Conservation (phyloP, 1,140 invertebrate genomes). For the Drosophila sechellia region DNA sequence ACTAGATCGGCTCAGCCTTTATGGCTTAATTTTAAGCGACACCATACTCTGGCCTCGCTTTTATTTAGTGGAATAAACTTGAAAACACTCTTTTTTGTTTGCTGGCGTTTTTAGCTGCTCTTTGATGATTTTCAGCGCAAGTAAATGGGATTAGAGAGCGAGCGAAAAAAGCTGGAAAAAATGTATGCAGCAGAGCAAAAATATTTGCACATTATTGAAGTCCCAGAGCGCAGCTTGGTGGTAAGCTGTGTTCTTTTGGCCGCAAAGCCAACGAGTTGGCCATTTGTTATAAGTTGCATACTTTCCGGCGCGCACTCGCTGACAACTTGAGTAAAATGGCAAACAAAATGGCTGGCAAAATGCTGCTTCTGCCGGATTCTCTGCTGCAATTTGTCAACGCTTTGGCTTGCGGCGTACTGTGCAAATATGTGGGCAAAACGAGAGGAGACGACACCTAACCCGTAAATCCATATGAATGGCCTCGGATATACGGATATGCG, state of each 20-base stretch:
- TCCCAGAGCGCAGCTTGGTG: background rate
- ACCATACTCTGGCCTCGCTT: constrained; percentile 12
- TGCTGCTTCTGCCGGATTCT: background rate
- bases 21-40: constrained; percentile 25
- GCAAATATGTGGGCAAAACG: constrained; percentile 57
- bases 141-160: constrained; percentile 37
- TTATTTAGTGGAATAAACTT: constrained; percentile 46
- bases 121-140: constrained; percentile 62
- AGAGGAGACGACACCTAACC: constrained; percentile 49
- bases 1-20: constrained; percentile 20
- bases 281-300: constrained; percentile 72
- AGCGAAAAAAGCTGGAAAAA: background rate
- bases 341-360: constrained; percentile 43
- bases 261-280: constrained; percentile 52
- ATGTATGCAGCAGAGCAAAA: constrained; percentile 46
- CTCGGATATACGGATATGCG: constrained; percentile 1
- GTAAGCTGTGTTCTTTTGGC: constrained; percentile 24
- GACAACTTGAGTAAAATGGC: constrained; percentile 77
- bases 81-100: constrained; percentile 24
- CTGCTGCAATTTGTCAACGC: constrained; percentile 72
- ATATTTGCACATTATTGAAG: constrained; percentile 73
- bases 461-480: constrained; percentile 75
- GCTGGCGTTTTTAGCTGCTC: constrained; percentile 27
- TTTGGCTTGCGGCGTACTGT: constrained; percentile 70
- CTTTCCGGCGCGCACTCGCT: constrained; percentile 61